phyloP scores from a whole-genome alignment of 2,113 vertebrate genomes.

The Scortum barcoo region DNA sequence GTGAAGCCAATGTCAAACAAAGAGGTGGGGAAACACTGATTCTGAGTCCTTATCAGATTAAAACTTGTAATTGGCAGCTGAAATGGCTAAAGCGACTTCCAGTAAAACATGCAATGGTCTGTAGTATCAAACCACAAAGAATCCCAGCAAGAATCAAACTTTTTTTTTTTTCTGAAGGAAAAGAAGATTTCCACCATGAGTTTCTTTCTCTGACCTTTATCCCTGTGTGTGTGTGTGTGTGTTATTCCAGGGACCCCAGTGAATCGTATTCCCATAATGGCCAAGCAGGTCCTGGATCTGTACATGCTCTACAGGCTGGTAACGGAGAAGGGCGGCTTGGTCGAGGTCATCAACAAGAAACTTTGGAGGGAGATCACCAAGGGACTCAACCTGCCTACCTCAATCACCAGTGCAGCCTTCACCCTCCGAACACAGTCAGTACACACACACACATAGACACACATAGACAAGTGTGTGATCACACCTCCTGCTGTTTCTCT shows the following conservation, averaged over 20 bases:
- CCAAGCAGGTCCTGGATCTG: slow-evolving; percentile 97
- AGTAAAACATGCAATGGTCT: too few relatives aligned
- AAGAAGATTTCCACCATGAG: background rate
- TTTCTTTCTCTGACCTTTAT: slow-evolving; percentile 20
- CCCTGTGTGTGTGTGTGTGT: slow-evolving; percentile 17
- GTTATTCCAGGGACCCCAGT: slow-evolving; percentile 91
- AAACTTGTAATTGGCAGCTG: background rate
- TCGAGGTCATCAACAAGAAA: slow-evolving; percentile 99
- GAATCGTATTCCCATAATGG: slow-evolving; percentile 99
- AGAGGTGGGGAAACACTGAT: too few relatives aligned
- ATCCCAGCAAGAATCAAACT: background rate
- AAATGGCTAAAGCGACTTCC: background rate
- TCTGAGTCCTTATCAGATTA: background rate
- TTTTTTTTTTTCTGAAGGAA: background rate
- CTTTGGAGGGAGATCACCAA: slow-evolving; percentile 99
- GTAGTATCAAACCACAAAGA: background rate
- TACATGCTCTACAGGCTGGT: slow-evolving; percentile 97
- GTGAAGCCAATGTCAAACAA: background rate
- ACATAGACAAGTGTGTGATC: background rate
- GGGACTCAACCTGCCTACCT: slow-evolving; percentile 96
- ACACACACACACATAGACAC: slow-evolving; percentile 20
- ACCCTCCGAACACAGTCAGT: slow-evolving; percentile 98
- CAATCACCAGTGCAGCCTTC: slow-evolving; percentile 99
- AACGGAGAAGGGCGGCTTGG: slow-evolving; percentile 97
- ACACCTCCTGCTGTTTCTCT: background rate